These are phyloP conservation scores for Microtus pennsylvanicus DNA, from an alignment of 2,113 vertebrate species.

Conservation along the genomic window DNA sequence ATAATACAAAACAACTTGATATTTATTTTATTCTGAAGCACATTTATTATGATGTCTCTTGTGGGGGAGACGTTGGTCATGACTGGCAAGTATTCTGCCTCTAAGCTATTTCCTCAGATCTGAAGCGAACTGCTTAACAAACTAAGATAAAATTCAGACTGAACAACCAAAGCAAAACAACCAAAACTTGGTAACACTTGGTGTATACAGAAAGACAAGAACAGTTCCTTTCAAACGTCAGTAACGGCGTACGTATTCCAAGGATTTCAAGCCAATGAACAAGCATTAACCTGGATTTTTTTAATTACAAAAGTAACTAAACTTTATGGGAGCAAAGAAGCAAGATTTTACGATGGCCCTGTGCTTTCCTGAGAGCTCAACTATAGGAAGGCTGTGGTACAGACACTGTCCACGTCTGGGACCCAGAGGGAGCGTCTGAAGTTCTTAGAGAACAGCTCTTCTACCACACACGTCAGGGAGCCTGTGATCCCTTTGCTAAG, in stretches of 20 bases:
- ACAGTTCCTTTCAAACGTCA: neutral
- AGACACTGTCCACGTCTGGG: neutral
- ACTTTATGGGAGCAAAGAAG: neutral
- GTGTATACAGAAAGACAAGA: neutral
- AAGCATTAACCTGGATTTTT: neutral
- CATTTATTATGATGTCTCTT: neutral
- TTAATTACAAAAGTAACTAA: neutral
- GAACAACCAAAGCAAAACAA: neutral
- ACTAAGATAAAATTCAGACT: neutral
- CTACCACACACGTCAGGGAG: neutral
- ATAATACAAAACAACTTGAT: neutral
- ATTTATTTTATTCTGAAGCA: slow-evolving; percentile 42
- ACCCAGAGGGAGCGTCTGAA: neutral
- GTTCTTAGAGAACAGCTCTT: neutral
- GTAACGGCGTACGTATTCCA: neutral
- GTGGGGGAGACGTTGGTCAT: too few species aligned
- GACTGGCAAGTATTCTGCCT: neutral
- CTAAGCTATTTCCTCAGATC: neutral
- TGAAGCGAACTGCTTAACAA: slow-evolving; percentile 1
- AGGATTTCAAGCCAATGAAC: neutral
- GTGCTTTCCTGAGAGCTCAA: neutral
- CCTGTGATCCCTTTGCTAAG: neutral
- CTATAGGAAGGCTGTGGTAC: neutral
- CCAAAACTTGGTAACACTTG: neutral
- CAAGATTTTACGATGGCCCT: neutral